phyloP scores from a whole-genome alignment of 2,888 invertebrate species.

The Acanthacorydalis orientalis region DNA sequence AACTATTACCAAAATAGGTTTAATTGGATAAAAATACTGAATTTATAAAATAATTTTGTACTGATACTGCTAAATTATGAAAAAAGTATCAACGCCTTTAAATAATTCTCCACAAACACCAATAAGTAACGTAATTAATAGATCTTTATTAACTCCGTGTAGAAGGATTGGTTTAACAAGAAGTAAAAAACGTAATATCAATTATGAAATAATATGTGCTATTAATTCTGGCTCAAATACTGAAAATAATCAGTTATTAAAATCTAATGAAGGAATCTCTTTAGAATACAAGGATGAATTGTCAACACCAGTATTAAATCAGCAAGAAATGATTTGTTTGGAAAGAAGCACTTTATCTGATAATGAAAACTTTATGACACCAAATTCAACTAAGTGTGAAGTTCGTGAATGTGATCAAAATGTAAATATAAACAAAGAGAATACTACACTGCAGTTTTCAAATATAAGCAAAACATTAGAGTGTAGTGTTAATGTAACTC shows the following conservation, averaged over 20 bases:
- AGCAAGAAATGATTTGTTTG: not conserved
- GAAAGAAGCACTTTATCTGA: too few relatives aligned
- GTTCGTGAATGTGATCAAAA: too few relatives aligned
- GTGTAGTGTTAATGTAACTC: too few relatives aligned
- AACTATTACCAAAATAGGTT: not conserved
- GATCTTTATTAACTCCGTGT: conserved; percentile 33
- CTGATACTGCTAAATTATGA: too few relatives aligned
- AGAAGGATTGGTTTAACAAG: conserved; percentile 34
- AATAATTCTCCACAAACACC: not conserved
- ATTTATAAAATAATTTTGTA: not conserved
- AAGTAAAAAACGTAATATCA: conserved; percentile 11
- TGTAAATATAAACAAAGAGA: too few relatives aligned
- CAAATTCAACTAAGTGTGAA: too few relatives aligned
- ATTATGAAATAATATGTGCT: not conserved
- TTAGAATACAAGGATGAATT: not conserved
- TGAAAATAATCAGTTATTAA: too few relatives aligned
- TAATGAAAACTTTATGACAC: too few relatives aligned
- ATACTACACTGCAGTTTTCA: too few relatives aligned
- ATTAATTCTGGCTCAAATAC: not conserved
- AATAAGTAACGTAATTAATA: conserved; percentile 33
- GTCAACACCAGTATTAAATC: not conserved
- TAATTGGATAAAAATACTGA: not conserved
- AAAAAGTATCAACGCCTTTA: not conserved
- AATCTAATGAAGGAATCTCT: too few relatives aligned
- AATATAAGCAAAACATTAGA: too few relatives aligned